Base-by-base conservation (phyloP, 1,140 invertebrate genomes). In the Nasonia giraulti region DNA sequence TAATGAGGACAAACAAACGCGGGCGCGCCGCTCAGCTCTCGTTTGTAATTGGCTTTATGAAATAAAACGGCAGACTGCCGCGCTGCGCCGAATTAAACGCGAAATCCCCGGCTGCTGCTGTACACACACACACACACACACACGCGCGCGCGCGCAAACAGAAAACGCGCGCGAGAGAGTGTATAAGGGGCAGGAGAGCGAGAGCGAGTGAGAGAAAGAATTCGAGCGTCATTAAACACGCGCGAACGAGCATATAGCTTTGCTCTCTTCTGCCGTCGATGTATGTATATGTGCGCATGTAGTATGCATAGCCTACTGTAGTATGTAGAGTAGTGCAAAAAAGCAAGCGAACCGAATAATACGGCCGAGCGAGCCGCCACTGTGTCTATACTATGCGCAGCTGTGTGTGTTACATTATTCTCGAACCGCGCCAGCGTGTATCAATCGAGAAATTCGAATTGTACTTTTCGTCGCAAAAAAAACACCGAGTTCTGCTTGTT, bases 1-100 rank as follows among this genome's bases (percentile, higher is more conserved):
- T 80, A 85, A 85, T 80, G 83, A 80, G 78, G 71, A 85, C 78
- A 85, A 85, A 80, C 66, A 85, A 85, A 68, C 78, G 78, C 79
- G 62, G 47, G 71, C 44, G 10, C 33, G 33, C 33, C 33, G 33
- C 40, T 14, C 44, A 20, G 20, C 74, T 69, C 73, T 47, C 74
- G 23, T 68, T 73, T 71, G 83, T 84, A 84, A 84, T 84, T 84
- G 77, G 77, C 83, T 80, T 84, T 79, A 80, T 84, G 69, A 80
- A 84, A 84, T 80, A 80, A 83, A 83, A 83, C 75, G 31, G 44
- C 82, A 37, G 73, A 44, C 31, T 37, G 55, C 55, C 17, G 40
- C 12, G 27, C 17, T n/a, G 71, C 71, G 11, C 20, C 71, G 69
- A 74, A 81, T 81, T 81, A 81, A 81, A 81, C 69, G 69, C 44